These are phyloP conservation scores for Argyra leucocephala DNA, from an alignment of 2,888 invertebrate species.

Conservation along the genomic window DNA sequence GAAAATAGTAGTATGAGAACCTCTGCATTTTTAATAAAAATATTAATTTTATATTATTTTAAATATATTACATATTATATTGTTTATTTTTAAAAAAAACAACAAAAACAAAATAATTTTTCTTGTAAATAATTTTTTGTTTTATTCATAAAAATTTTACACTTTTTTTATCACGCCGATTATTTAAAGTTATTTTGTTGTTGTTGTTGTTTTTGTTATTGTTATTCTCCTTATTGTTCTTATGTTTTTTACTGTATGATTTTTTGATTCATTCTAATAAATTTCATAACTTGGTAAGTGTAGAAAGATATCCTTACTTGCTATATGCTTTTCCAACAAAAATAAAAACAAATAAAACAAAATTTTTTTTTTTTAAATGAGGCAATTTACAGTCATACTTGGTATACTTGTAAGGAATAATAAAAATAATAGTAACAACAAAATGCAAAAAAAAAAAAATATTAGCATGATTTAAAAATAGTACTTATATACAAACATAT, in stretches of 20 bases:
- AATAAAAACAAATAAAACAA: no score
- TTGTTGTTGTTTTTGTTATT: no score
- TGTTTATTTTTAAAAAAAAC: no score
- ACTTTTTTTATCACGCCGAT: constrained; percentile 19
- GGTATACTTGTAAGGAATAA: background rate
- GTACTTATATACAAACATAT: no score
- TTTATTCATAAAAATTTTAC: constrained; percentile 12
- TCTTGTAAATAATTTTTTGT: background rate
- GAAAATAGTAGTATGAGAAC: no score
- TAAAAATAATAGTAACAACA: background rate
- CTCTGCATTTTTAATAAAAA: no score
- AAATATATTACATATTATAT: no score
- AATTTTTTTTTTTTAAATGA: constrained; percentile 16
- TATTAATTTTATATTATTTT: no score
- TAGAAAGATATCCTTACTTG: no score
- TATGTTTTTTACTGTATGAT: background rate
- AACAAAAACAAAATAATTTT: background rate
- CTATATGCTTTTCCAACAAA: no score
- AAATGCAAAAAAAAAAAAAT: background rate
- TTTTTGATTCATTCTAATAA: no score
- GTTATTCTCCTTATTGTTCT: background rate
- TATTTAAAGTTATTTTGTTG: background rate
- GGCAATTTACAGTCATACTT: constrained; percentile 19
- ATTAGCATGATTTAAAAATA: background rate
- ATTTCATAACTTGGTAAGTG: no score